Evolutionary conservation across 2,888 invertebrate genomes (phyloP), one percentile per base, ranked within the genome.

Genomic region (Thysanoteuthis rhombus): DNA sequence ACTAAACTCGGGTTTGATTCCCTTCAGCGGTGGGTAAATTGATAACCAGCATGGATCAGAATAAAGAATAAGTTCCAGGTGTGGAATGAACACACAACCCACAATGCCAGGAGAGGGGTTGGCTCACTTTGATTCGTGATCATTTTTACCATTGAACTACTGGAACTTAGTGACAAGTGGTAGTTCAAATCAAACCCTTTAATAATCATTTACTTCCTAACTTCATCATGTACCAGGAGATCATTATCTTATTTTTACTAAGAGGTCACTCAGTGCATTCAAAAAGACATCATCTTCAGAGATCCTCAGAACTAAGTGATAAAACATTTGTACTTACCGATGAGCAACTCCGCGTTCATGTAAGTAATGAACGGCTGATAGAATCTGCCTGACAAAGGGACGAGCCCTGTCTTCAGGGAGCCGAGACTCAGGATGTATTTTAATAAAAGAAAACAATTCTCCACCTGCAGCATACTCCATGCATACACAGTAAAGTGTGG

Each of bases 391-490:
- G 94, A 98, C 98, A 95, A 98, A 98, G 28, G 97, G 96, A 95
- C 97, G 97, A 47, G 98, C 97, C 94, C 97, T 96, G 94, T 97
- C 96, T 97, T 98, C 98, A 94, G 97, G 97, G 96, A 98, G 97
- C 97, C 97, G 97, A 96, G 97, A 97, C 96, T 96, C 97, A 93
- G 97, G 97, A 95, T 98, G 98, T n/a, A 97, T 97, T 96, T 98
- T 98, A 96, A 98, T 98, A 97, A 98, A 98, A 92, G 97, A 97
- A 97, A 98, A 98, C 94, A 98, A 97, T 97, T 98, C 98, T 36
- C 98, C 98, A 93, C 98, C 98, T 93, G 97, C 97, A 32, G 98
- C 98, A 95, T 98, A 97, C 97, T 98, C 98, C 97, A 98, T 98
- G 96, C 98, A 98, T 96, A 98, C 97, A 97, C 98, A 98, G 96